Base-by-base conservation (phyloP, 2,888 invertebrate genomes). In the Drosophila nigricruria region DNA sequence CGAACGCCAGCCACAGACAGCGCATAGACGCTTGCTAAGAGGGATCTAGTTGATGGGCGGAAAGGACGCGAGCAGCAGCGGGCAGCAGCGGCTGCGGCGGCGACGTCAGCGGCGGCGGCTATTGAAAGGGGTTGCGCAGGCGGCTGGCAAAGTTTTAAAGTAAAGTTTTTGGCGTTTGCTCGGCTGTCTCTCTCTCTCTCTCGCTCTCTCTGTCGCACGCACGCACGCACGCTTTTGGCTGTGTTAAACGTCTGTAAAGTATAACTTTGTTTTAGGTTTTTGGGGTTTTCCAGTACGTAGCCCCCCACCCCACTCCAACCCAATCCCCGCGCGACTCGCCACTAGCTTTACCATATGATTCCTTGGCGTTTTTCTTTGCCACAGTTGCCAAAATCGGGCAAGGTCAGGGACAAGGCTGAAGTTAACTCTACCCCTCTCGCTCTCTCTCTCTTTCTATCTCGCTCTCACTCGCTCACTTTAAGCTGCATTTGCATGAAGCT, bases 191-290 rank as follows among this genome's bases (percentile, higher is more conserved):
- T 1, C 57, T 25, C 50, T 43, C 56, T 0, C 61, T 50, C n/a
- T 36, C 32, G 16, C 65, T 42, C 3, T 23, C 60, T n/a, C 58
- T 18, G n/a, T 30, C 52, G 14, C 56, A 23, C 49, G 25, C 58
- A 38, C 69, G 62, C 77, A 38, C 64, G 32, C 42, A 34, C 69
- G 62, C 77, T 70, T 64, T 42, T 52, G 60, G 45, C 77, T 73
- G 73, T 75, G 77, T 75, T 86, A 87, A 87, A 70, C 80, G 84
- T 78, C 89, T 82, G 89, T 82, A 86, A 88, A 82, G 83, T 88
- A 86, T 77, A 87, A 88, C 87, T 88, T 88, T 88, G 89, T 90
- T 88, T 90, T 87, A 88, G 86, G 88, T 89, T 89, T 85, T 89
- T 82, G 85, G 88, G 82, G 80, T 88, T 89, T 85, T 71, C 53